Evolutionary conservation across 2,888 invertebrate species (phyloP).

Genomic region (Campopleginae sp.): DNA sequence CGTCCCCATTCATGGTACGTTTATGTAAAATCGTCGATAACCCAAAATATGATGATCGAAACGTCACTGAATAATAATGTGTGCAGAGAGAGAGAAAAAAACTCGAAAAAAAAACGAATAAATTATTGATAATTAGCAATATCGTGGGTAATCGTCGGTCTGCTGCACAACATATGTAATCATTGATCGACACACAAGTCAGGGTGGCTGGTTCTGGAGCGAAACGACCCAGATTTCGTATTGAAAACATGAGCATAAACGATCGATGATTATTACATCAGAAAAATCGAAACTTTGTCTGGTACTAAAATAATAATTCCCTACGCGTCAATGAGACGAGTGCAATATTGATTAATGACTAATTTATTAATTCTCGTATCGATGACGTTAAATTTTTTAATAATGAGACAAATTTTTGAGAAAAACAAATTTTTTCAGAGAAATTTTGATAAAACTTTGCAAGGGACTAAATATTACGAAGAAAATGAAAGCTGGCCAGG

Average conservation of each 20-base stretch:
- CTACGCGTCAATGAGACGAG: neutral
- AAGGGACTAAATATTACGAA: neutral
- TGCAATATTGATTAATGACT: neutral
- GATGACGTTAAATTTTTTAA: neutral
- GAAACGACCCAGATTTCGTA: constrained; percentile 74
- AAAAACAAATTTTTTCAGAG: neutral
- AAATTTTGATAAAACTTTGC: neutral
- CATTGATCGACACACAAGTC: constrained; percentile 4
- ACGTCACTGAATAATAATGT: neutral
- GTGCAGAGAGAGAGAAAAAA: neutral
- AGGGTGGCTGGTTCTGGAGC: constrained; percentile 67
- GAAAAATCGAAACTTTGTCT: constrained; percentile 47
- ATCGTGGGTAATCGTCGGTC: neutral
- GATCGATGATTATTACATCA: constrained; percentile 71
- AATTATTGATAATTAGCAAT: neutral
- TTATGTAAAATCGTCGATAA: neutral
- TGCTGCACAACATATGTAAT: neutral
- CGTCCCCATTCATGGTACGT: neutral
- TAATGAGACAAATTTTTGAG: no score
- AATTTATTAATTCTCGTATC: neutral
- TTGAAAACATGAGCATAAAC: constrained; percentile 52
- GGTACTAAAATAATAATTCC: neutral
- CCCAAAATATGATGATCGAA: neutral
- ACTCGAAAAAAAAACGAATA: neutral
- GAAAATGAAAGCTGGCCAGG: neutral